Evolutionary conservation across 2,888 invertebrate species (phyloP).

Genomic region (Noctua janthe): DNA sequence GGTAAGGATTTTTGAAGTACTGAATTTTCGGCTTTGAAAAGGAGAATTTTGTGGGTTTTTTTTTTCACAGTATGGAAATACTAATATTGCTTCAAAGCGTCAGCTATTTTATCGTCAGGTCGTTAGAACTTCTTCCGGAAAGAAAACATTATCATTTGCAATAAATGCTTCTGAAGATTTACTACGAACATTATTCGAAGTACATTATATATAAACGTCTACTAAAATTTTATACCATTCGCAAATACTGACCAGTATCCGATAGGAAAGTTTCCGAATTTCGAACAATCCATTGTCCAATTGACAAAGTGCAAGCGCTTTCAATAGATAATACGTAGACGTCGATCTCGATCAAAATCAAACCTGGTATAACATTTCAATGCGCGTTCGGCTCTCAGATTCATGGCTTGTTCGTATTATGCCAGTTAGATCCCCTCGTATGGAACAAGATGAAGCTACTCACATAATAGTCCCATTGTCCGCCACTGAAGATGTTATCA

Average conservation of each 20-base stretch:
- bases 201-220: slow-evolving; percentile 17
- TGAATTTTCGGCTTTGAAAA: slow-evolving; percentile 6
- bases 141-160: slow-evolving; percentile 9
- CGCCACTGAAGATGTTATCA: slow-evolving; percentile 80
- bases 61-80: not conserved
- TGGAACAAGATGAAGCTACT: slow-evolving; percentile 78
- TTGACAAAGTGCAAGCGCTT: slow-evolving; percentile 75
- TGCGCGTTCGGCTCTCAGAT: slow-evolving; percentile 76
- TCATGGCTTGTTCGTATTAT: slow-evolving; percentile 78
- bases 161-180: slow-evolving; percentile 23
- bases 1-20: slow-evolving; percentile 22
- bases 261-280: slow-evolving; percentile 62
- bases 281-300: slow-evolving; percentile 66
- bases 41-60: not conserved
- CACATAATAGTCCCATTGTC: slow-evolving; percentile 84
- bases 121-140: slow-evolving; percentile 22
- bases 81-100: not conserved
- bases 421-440: slow-evolving; percentile 74
- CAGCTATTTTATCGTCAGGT: slow-evolving; percentile 7
- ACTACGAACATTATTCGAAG: not conserved
- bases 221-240: slow-evolving; percentile 37
- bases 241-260: slow-evolving; percentile 42
- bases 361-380: slow-evolving; percentile 81
- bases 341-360: slow-evolving; percentile 77
- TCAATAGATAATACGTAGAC: slow-evolving; percentile 74